Percentiles rank a stretch among this genome's conserved stretches.
phyloP scores from a whole-genome alignment of 2,797 vertebrate genomes.

The Saxicola maurus region DNA sequence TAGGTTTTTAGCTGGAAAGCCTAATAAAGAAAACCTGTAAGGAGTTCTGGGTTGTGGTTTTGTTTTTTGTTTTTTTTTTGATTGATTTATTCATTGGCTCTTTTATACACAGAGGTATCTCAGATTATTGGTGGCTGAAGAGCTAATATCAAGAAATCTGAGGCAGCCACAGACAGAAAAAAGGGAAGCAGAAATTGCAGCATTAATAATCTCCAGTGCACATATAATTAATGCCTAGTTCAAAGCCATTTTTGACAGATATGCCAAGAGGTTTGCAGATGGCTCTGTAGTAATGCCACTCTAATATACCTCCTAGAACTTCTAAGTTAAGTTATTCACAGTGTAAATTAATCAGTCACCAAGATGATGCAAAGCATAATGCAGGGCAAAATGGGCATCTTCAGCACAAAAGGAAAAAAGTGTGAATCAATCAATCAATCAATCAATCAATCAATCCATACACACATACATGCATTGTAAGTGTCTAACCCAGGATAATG shows the following conservation, averaged over 20 bases:
- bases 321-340: fast-evolving
- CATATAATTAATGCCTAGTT: background rate
- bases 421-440: background rate
- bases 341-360: background rate
- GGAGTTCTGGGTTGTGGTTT: background rate
- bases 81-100: background rate
- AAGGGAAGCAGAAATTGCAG: background rate
- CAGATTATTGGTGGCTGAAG: background rate
- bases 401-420: background rate
- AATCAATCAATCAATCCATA: background rate
- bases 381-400: background rate
- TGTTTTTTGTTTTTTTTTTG: background rate
- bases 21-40: background rate
- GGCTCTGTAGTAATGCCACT: background rate
- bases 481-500: background rate
- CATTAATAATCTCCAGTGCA: background rate
- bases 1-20: background rate
- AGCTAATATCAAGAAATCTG: background rate
- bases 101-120: background rate
- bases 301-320: background rate
- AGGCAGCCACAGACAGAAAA: background rate
- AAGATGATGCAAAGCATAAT: background rate
- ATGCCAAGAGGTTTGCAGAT: background rate
- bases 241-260: background rate
- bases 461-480: background rate